Base-by-base conservation (phyloP, 2,797 vertebrate genomes). In the Microctenopoma stevenorrisi region DNA sequence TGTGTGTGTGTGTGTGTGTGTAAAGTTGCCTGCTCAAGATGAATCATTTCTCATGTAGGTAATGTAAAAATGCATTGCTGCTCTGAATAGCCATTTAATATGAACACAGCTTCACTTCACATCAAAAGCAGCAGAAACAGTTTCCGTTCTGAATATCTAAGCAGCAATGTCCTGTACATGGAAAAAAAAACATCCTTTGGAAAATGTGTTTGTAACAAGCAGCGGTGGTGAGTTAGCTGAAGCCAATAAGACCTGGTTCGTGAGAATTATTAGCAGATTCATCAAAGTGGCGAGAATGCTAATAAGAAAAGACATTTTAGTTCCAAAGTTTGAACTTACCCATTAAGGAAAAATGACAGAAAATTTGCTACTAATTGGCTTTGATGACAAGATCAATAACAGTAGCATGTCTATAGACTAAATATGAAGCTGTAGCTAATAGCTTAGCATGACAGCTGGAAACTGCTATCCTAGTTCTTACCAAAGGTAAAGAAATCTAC, bases 11-110 rank as follows among this genome's bases (percentile, higher is more conserved):
- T 38, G 9, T 35, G 12, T 48, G 44, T 64, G 33, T 37, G 55
- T 58, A 44, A 66, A 12, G 42, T 44, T 65, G 30, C 38, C 38
- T 54, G 56, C 63, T 79, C 67, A 64, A 69, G 43, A 86, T 68
- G 38, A 69, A 42, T 73, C 33, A 7, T 16, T 63, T 28, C 66
- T 49, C 25, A 37, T 54, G 51, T 22, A 35, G 43, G 5, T 54
- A 50, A 63, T 52, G 68, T 56, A 65, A 72, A 76, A 14, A 61
- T 58, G 7, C 10, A 4, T 53, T 10, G 38, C 33, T 5, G 0
- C n/a, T 53, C 26, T 47, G 33, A 26, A 18, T 35, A 35, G 37
- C 10, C 46, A 38, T 76, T 78, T 58, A 51, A 38, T 47, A 42
- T 42, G 42, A 58, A 38, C 37, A 56, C 7, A 54, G 15, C 10